Percentiles rank a stretch among this genome's conserved stretches.
These are phyloP conservation scores for Phaethornis superciliosus DNA, from an alignment of 2,113 vertebrate species.

Conservation along the genomic window DNA sequence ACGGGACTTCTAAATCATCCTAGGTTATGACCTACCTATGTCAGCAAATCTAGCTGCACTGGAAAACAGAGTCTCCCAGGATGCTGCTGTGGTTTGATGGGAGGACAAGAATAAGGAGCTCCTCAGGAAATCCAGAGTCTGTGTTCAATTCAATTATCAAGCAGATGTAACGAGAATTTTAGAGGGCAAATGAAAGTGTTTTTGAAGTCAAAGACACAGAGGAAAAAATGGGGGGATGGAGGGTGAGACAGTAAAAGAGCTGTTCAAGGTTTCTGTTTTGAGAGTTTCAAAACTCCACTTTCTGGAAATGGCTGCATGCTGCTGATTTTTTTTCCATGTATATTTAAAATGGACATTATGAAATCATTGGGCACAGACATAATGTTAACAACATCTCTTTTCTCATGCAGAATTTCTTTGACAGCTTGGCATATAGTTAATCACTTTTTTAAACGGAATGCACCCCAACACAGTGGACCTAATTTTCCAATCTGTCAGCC, in stretches of 20 bases:
- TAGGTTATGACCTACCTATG: neutral
- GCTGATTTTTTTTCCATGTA: neutral
- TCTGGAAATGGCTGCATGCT: neutral
- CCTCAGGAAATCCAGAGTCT: neutral
- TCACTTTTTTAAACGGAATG: slow-evolving; percentile 33
- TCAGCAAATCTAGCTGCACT: neutral
- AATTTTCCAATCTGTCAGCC: slow-evolving; percentile 34
- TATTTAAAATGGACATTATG: neutral
- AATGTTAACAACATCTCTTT: slow-evolving; percentile 34
- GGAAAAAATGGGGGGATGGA: rapidly evolving
- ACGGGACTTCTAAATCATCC: neutral
- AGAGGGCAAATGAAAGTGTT: neutral
- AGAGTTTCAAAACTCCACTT: neutral
- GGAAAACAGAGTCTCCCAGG: neutral
- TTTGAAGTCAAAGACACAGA: neutral
- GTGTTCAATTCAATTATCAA: neutral
- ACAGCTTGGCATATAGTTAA: slow-evolving; percentile 37
- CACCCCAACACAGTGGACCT: neutral
- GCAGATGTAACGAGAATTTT: neutral
- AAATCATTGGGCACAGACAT: neutral
- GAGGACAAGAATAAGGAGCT: neutral
- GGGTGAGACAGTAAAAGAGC: neutral
- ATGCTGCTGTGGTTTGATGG: neutral
- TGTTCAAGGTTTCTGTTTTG: neutral
- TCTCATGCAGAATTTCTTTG: slow-evolving; percentile 50